phyloP scores from a whole-genome alignment of 1,140 invertebrate species.

The Caenorhabditis elegans region DNA sequence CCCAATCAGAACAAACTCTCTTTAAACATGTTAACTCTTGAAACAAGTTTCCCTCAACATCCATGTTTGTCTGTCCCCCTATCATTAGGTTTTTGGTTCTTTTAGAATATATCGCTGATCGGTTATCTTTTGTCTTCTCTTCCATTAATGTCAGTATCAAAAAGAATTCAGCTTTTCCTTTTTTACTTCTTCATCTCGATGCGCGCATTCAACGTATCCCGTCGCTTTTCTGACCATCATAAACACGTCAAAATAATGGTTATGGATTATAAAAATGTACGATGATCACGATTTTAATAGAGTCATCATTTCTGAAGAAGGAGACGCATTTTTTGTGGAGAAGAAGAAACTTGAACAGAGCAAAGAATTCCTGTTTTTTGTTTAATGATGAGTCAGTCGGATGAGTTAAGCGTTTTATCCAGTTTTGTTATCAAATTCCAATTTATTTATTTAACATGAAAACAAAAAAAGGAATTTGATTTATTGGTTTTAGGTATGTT shows the following conservation, averaged over 20 bases:
- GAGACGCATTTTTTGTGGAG: background rate
- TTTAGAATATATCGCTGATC: background rate
- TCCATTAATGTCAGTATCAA: background rate
- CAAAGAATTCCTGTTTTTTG: background rate
- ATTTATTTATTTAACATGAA: background rate
- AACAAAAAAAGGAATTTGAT: background rate
- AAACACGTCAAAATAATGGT: conserved; percentile 8
- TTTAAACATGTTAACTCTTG: too few species aligned
- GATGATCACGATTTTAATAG: background rate
- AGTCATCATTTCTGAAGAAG: background rate
- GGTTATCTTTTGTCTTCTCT: background rate
- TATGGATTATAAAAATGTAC: conserved; percentile 3
- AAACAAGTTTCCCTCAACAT: background rate
- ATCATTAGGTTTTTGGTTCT: background rate
- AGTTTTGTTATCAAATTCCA: conserved; percentile 12
- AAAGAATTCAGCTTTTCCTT: background rate
- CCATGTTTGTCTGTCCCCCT: background rate
- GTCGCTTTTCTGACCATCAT: background rate
- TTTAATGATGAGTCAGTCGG: background rate
- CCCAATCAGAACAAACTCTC: too few species aligned
- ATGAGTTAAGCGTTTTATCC: background rate
- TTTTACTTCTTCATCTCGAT: background rate
- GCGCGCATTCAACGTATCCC: background rate
- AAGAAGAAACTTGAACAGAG: background rate
- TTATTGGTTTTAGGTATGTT: background rate